Evolutionary conservation across 1,140 invertebrate species (phyloP).

Genomic region (Bombyx mandarina): DNA sequence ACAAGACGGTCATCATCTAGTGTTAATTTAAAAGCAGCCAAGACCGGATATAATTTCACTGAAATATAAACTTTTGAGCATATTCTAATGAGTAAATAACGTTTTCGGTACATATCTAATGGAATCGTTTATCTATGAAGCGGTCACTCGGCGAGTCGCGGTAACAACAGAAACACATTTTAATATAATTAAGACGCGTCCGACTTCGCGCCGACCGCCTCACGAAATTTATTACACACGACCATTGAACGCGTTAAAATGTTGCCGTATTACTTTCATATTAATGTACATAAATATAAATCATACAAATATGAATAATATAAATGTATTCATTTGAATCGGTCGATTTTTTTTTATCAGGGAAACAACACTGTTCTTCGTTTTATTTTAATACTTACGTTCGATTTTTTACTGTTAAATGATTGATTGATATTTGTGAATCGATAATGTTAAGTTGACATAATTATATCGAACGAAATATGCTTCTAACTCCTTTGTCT

Average conservation of each 20-base stretch:
- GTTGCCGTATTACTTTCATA: slow-evolving; percentile 15
- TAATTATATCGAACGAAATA: no score
- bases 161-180: slow-evolving; percentile 24
- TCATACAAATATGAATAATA: slow-evolving; percentile 7
- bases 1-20: no score
- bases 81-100: background rate
- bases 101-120: background rate
- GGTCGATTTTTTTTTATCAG: no score
- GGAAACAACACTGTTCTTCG: background rate
- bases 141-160: slow-evolving; percentile 8
- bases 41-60: no score
- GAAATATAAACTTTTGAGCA: no score
- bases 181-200: slow-evolving; percentile 34
- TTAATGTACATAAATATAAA: slow-evolving; percentile 7
- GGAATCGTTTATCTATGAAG: slow-evolving; percentile 2
- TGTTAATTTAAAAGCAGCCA: no score
- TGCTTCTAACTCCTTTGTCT: no score
- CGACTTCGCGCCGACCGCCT: slow-evolving; percentile 15
- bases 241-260: slow-evolving; percentile 20
- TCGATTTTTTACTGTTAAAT: no score
- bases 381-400: no score
- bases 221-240: slow-evolving; percentile 6
- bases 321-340: slow-evolving; percentile 4
- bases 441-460: no score
- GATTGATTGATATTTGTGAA: no score